Base-by-base conservation (phyloP, 2,888 invertebrate species). In the Melinopterus prodromus region DNA sequence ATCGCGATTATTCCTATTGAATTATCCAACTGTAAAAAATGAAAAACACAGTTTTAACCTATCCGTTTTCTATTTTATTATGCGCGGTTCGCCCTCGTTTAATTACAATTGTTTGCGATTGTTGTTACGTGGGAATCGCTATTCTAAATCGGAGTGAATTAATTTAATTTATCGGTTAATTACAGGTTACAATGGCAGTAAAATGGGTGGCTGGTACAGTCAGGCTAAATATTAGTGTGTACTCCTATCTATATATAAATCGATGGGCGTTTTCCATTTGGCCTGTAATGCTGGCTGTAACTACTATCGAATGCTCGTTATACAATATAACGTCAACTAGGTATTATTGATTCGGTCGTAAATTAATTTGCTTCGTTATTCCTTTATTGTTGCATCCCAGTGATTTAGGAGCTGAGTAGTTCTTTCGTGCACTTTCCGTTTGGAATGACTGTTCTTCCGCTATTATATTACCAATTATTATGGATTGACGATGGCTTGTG, bases 111-210 rank as follows among this genome's bases (percentile, higher is more conserved):
- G 53, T 53, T 53, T 53, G 53, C 53, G 53, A 53, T 53, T 53
- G 53, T 53, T 53, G 53, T 53, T 53, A 53, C 53, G 53, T 53
- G 53, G 53, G 53, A 53, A 53, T 53, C 7, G 53, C 53, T 53
- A 53, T 53, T 53, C 53, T 53, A 53, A 53, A 53, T 53, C 53
- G 53, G 53, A 53, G 53, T 53, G 53, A 53, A 53, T 53, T 53
- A 53, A 53, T 53, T 53, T 53, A 53, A 53, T 53, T 53, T 53
- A 53, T 53, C 53, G 53, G 53, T 53, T 53, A 53, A 53, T 53
- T 53, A 53, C 9, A 53, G 53, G 53, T 53, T 53, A 53, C 53
- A 53, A 53, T 53, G 53, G 53, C 53, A 53, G 53, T 53, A 53
- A 53, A 53, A 53, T 53, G 53, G 53, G 53, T 12, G 53, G 53